phyloP scores from a whole-genome alignment of 2,888 invertebrate genomes.

The Smittia aterrima region DNA sequence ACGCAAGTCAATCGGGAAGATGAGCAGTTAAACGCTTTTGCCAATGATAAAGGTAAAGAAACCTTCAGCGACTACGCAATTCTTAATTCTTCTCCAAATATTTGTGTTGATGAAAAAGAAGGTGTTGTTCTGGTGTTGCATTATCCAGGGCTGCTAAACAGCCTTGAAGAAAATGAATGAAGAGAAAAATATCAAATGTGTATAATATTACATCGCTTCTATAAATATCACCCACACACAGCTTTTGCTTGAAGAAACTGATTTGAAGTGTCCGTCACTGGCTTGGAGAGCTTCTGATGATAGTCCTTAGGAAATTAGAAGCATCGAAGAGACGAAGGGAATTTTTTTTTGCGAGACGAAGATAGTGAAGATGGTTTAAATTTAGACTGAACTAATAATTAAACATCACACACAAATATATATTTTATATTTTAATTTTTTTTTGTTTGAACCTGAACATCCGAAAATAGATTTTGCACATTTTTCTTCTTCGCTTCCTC shows the following conservation, averaged over 20 bases:
- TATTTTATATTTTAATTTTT: not conserved
- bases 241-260: not conserved
- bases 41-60: slow-evolving; percentile 82
- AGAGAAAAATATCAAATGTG: not conserved
- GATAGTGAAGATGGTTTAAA: not conserved
- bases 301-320: not conserved
- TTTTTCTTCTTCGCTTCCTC: not conserved
- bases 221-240: slow-evolving; percentile 29
- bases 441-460: slow-evolving; percentile 13
- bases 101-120: slow-evolving; percentile 18
- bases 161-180: not conserved
- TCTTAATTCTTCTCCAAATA: not conserved
- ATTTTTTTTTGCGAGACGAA: not conserved
- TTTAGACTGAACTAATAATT: not conserved
- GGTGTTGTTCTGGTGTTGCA: slow-evolving; percentile 17
- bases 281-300: not conserved
- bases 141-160: slow-evolving; percentile 7
- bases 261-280: not conserved
- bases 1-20: slow-evolving; percentile 98
- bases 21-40: slow-evolving; percentile 89
- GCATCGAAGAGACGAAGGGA: not conserved
- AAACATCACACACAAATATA: not conserved
- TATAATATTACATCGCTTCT: slow-evolving; percentile 10
- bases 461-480: slow-evolving; percentile 22
- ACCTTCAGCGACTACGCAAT: slow-evolving; percentile 45